Conservation (phyloP, 2,888 invertebrate species). For the Morpho achilles region DNA sequence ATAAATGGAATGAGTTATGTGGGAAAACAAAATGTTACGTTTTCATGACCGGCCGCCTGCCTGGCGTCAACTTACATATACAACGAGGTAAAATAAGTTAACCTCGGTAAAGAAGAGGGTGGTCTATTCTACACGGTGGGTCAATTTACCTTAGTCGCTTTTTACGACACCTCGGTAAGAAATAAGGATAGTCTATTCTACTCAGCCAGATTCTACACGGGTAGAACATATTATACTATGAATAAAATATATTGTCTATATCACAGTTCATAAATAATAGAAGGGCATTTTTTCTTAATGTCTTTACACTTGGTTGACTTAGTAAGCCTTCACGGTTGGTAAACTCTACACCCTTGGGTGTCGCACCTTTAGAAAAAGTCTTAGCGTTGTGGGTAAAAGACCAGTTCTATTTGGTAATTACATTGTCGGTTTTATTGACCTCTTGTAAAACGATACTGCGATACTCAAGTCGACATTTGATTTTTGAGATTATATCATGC, state of each 20-base stretch:
- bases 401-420: not conserved
- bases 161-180: no score
- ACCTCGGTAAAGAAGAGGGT: no score
- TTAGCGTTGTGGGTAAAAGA: slow-evolving; percentile 5
- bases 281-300: slow-evolving; percentile 28
- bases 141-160: no score
- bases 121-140: no score
- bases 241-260: slow-evolving; percentile 5
- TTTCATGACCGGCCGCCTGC: no score
- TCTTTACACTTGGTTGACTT: slow-evolving; percentile 28
- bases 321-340: slow-evolving; percentile 51
- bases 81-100: no score
- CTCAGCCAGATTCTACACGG: not conserved
- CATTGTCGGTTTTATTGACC: no score
- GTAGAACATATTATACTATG: not conserved
- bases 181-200: no score
- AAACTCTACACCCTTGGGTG: slow-evolving; percentile 46
- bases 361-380: slow-evolving; percentile 45
- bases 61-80: no score
- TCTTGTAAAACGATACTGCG: no score
- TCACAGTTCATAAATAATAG: slow-evolving; percentile 20
- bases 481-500: no score
- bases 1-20: slow-evolving; percentile 2
- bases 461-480: no score
- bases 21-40: not conserved